Percentiles rank a stretch among this genome's conserved stretches.
phyloP scores from a whole-genome alignment of 2,797 vertebrate species.

The Lutjanus argentimaculatus region DNA sequence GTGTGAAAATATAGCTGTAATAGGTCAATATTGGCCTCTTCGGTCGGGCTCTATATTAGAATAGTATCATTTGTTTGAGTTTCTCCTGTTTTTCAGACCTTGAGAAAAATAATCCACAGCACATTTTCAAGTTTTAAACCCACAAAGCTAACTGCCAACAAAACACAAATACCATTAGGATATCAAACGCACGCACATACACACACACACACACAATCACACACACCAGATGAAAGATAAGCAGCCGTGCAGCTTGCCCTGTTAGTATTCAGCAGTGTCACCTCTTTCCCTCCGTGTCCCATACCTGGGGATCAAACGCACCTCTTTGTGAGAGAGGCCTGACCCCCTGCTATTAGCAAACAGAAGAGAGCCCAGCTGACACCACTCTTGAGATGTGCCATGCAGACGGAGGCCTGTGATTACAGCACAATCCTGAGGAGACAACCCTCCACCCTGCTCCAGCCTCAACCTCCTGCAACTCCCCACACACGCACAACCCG shows the following conservation, averaged over 20 bases:
- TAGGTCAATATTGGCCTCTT: no score
- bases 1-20: no score
- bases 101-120: conserved; percentile 14
- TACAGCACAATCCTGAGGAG: conserved; percentile 83
- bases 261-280: conserved; percentile 80
- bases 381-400: conserved; percentile 84
- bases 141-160: conserved; percentile 16
- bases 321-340: conserved; percentile 82
- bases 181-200: conserved; percentile 18
- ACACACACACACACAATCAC: conserved; percentile 16
- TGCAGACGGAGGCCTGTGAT: conserved; percentile 85
- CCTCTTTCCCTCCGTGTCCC: conserved; percentile 71
- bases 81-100: conserved; percentile 6
- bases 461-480: conserved; percentile 59
- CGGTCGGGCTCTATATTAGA: no score
- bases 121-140: conserved; percentile 24
- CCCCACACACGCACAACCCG: conserved; percentile 42
- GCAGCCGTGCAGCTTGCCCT: conserved; percentile 53
- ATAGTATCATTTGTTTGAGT: neutral
- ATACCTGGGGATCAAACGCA: conserved; percentile 84
- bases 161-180: conserved; percentile 47
- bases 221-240: conserved; percentile 62
- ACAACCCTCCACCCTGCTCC: conserved; percentile 69
- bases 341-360: conserved; percentile 86
- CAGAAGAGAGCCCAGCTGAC: conserved; percentile 85